These are phyloP conservation scores for Drosophila yakuba DNA, from an alignment of 1,140 invertebrate species.

Conservation along the genomic window DNA sequence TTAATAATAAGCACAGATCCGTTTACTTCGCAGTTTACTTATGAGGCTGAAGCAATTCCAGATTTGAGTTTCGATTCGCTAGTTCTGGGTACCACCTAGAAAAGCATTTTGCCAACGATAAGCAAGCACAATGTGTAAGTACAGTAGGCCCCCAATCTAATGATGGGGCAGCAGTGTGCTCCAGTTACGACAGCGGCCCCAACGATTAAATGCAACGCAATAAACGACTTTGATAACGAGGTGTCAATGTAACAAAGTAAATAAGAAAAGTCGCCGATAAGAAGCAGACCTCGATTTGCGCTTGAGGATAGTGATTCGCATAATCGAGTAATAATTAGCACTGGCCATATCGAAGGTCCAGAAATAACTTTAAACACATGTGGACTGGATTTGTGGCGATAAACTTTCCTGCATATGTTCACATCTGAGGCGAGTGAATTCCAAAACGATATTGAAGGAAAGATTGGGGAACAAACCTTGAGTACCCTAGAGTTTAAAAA, in stretches of 20 bases:
- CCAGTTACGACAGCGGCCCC: constrained; percentile 5
- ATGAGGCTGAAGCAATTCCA: no score
- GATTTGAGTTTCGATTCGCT: background rate
- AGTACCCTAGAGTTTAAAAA: background rate
- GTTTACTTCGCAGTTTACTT: no score
- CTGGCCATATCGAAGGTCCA: background rate
- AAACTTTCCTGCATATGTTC: background rate
- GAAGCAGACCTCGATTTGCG: background rate
- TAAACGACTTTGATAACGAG: constrained; percentile 28
- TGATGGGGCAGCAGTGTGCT: background rate
- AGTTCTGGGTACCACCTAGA: background rate
- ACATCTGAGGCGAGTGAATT: background rate
- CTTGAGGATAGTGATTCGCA: constrained; percentile 6
- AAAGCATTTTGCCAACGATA: constrained; percentile 3
- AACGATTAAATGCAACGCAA: constrained; percentile 35
- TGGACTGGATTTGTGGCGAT: background rate
- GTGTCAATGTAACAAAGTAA: constrained; percentile 16
- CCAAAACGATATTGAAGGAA: background rate
- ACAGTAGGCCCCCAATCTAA: constrained; percentile 12
- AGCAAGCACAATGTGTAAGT: constrained; percentile 13
- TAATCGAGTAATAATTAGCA: constrained; percentile 14
- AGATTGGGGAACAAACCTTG: background rate
- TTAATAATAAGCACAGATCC: no score
- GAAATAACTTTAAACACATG: constrained; percentile 8
- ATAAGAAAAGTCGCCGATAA: constrained; percentile 18